phyloP scores from a whole-genome alignment of 2,113 vertebrate genomes.

The Etheostoma cragini region DNA sequence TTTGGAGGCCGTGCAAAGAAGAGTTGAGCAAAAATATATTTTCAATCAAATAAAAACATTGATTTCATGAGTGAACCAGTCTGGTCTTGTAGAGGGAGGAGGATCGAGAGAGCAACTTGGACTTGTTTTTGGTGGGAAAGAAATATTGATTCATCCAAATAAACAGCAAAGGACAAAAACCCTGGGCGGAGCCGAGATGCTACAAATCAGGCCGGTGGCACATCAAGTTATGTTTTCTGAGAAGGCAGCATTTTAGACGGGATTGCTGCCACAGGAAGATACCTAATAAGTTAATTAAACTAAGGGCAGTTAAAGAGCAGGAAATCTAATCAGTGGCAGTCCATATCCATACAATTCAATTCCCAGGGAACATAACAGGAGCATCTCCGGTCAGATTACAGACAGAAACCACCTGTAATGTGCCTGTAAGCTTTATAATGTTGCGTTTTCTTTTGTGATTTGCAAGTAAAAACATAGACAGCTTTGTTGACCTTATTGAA shows the following conservation, averaged over 20 bases:
- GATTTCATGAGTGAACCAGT: slow-evolving; percentile 32
- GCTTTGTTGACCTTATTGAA: slow-evolving; percentile 3
- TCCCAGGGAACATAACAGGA: slow-evolving; percentile 33
- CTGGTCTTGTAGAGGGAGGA: slow-evolving; percentile 21
- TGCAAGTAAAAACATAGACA: slow-evolving; percentile 26
- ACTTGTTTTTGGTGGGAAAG: slow-evolving; percentile 18
- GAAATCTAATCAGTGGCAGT: slow-evolving; percentile 50
- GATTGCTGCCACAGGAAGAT: slow-evolving; percentile 53
- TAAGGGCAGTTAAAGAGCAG: slow-evolving; percentile 52
- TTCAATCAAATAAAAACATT: slow-evolving; percentile 51
- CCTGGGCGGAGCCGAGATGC: slow-evolving; percentile 19
- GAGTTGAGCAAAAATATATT: slow-evolving; percentile 47
- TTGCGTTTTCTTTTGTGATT: slow-evolving; percentile 17
- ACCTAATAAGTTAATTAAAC: slow-evolving; percentile 53
- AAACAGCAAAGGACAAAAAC: slow-evolving; percentile 25
- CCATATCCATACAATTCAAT: slow-evolving; percentile 47
- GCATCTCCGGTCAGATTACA: slow-evolving; percentile 29
- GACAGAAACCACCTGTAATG: slow-evolving; percentile 25
- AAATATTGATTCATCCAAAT: slow-evolving; percentile 46
- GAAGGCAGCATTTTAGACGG: slow-evolving; percentile 17
- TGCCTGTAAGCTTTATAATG: neutral
- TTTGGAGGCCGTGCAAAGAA: slow-evolving; percentile 68
- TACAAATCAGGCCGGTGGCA: slow-evolving; percentile 22
- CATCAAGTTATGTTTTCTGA: slow-evolving; percentile 17
- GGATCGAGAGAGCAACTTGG: slow-evolving; percentile 4